A percentile compares a stretch with the other conserved stretches of the same genome.
These are phyloP conservation scores for Leptosomus discolor DNA, from an alignment of 2,113 vertebrate genomes.

Conservation along the genomic window DNA sequence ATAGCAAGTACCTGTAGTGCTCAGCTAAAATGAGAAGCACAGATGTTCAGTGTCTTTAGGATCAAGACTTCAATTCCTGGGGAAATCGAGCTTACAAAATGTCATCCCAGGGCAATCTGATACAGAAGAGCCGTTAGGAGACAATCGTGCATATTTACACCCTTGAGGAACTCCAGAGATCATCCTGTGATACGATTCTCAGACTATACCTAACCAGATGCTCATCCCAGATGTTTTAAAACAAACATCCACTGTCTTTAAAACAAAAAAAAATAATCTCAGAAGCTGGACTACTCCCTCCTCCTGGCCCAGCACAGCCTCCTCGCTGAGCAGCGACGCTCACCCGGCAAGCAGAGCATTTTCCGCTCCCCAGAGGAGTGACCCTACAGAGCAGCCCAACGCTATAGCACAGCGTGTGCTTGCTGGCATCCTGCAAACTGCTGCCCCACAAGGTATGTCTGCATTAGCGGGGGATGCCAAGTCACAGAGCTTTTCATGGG, in stretches of 20 bases:
- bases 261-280: neutral
- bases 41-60: neutral
- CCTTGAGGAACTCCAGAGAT: neutral
- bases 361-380: neutral
- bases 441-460: neutral
- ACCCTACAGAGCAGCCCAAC: fast-evolving
- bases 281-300: neutral
- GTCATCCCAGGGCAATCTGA: neutral
- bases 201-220: neutral
- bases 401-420: fast-evolving
- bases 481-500: too few relatives aligned
- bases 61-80: neutral
- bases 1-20: neutral
- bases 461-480: neutral
- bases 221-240: neutral
- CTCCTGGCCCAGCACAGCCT: neutral
- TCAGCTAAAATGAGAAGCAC: neutral
- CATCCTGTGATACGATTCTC: neutral
- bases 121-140: neutral
- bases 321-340: neutral
- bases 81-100: neutral
- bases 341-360: neutral
- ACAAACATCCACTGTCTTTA: neutral
- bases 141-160: neutral
- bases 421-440: neutral